phyloP scores from a whole-genome alignment of 2,797 vertebrate species.

The Enteromius anoplus region DNA sequence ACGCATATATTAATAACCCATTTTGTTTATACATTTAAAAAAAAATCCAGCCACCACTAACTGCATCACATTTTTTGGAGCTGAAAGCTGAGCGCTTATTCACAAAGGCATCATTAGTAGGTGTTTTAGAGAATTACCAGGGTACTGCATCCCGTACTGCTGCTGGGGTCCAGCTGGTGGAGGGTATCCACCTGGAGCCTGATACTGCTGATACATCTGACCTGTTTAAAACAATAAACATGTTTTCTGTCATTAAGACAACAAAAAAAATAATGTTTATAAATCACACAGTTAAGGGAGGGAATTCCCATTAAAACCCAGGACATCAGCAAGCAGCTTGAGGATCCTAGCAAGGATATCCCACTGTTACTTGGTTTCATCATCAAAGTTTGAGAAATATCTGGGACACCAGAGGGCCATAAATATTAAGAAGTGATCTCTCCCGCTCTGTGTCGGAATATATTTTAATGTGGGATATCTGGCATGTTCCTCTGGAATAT shows the following conservation, averaged over 20 bases:
- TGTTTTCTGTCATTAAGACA: neutral
- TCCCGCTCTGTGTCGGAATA: neutral
- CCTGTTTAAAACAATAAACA: slow-evolving; percentile 74
- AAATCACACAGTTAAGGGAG: neutral
- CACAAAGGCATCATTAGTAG: neutral
- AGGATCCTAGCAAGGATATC: slow-evolving; percentile 2
- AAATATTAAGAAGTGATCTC: slow-evolving; percentile 28
- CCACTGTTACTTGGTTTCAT: slow-evolving; percentile 16
- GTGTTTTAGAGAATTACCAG: slow-evolving; percentile 81
- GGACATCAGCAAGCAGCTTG: neutral
- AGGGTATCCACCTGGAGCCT: slow-evolving; percentile 91
- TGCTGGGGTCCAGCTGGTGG: slow-evolving; percentile 82
- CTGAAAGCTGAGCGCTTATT: neutral
- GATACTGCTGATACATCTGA: slow-evolving; percentile 96
- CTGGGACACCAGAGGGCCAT: slow-evolving; percentile 18
- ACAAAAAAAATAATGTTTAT: neutral
- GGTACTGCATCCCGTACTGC: slow-evolving; percentile 94
- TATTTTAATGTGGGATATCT: slow-evolving; percentile 4
- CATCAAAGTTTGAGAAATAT: slow-evolving; percentile 26
- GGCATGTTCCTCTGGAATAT: slow-evolving; percentile 1
- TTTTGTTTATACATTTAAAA: neutral
- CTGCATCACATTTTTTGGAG: neutral
- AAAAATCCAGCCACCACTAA: neutral
- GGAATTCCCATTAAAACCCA: slow-evolving; percentile 4
- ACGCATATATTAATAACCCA: neutral